A percentile compares a stretch with the other conserved stretches of the same genome.
phyloP scores from a whole-genome alignment of 1,140 invertebrate genomes.

The Solenopsis invicta region DNA sequence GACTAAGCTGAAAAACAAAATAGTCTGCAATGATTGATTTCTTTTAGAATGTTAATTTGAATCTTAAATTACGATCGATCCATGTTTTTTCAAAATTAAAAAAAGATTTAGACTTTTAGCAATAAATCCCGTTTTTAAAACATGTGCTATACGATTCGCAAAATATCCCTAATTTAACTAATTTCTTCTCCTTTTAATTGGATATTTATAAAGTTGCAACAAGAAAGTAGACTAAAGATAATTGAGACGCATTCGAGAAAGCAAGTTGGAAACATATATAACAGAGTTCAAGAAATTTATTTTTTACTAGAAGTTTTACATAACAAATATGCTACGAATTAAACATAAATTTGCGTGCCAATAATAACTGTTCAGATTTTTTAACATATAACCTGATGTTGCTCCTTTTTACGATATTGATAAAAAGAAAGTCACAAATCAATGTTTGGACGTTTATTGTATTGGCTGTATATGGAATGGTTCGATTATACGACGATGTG shows the following conservation, averaged over 20 bases:
- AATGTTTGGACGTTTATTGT: neutral
- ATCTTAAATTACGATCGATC: neutral
- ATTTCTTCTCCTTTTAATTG: conserved; percentile 15
- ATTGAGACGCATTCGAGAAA: neutral
- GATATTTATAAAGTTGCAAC: neutral
- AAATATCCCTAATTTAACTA: neutral
- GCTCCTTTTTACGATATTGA: neutral
- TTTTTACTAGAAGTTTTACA: neutral
- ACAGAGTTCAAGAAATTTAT: neutral
- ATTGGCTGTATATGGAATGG: neutral
- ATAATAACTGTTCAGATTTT: neutral
- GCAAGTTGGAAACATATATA: neutral
- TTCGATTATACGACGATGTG: neutral
- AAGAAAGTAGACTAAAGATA: neutral
- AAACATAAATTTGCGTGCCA: neutral
- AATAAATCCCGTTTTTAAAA: neutral
- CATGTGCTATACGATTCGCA: neutral
- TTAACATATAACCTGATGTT: neutral
- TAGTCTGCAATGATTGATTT: too few species aligned
- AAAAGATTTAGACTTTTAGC: neutral
- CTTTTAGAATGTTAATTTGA: too few species aligned
- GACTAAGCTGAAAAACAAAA: too few species aligned
- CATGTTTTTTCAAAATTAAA: neutral
- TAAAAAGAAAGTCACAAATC: neutral
- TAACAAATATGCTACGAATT: neutral